A percentile compares a stretch with the other conserved stretches of the same genome.
Evolutionary conservation across 2,113 vertebrate genomes (phyloP).

Genomic region (Chaetodon trifascialis): DNA sequence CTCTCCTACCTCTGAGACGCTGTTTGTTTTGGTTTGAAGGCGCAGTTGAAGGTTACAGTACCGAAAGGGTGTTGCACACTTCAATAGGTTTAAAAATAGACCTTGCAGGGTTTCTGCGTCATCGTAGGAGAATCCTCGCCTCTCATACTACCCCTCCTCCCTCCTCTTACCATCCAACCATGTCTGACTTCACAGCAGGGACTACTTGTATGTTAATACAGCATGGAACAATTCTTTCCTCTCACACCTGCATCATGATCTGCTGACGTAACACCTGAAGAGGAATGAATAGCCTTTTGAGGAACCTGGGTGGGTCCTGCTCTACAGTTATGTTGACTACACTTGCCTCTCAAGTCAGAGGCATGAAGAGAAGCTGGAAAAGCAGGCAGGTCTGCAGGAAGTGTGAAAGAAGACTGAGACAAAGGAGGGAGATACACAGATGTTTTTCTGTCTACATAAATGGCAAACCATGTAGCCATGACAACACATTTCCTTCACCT

Average conservation of each 20-base stretch:
- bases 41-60: conserved; percentile 71
- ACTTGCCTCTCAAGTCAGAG: conserved; percentile 38
- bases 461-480: conserved; percentile 68
- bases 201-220: conserved; percentile 61
- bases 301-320: conserved; percentile 51
- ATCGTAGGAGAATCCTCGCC: conserved; percentile 76
- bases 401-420: neutral
- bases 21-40: conserved; percentile 72
- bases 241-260: conserved; percentile 51
- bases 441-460: conserved; percentile 37
- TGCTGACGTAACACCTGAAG: conserved; percentile 41
- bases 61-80: conserved; percentile 71
- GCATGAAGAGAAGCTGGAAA: conserved; percentile 67
- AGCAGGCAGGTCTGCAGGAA: conserved; percentile 40
- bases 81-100: conserved; percentile 81
- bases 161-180: conserved; percentile 19
- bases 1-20: conserved; percentile 1
- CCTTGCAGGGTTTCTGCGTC: conserved; percentile 72
- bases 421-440: conserved; percentile 34
- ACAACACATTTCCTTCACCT: conserved; percentile 71
- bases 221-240: conserved; percentile 58
- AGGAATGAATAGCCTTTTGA: conserved; percentile 43
- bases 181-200: conserved; percentile 50
- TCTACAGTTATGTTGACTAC: conserved; percentile 37
- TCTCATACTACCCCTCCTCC: conserved; percentile 36